Evolutionary conservation across 2,113 vertebrate species (phyloP).

Genomic region (Numida meleagris): DNA sequence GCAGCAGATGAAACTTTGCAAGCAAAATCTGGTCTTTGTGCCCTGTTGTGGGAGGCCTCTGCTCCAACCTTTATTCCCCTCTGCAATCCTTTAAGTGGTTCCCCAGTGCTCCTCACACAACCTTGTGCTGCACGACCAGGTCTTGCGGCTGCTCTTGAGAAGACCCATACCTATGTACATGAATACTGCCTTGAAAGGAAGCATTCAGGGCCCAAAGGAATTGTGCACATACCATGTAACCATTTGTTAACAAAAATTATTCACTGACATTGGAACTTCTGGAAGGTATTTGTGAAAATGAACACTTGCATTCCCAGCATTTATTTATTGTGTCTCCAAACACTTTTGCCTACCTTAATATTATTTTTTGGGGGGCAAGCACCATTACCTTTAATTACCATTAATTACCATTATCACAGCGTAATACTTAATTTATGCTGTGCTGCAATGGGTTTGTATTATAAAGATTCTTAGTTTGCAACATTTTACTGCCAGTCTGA

Average conservation of each 20-base stretch:
- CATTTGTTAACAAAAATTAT: background rate
- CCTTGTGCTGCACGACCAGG: background rate
- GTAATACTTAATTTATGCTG: slow-evolving; percentile 9
- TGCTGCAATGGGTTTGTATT: background rate
- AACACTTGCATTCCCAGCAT: background rate
- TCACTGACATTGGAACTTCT: background rate
- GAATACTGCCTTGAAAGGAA: background rate
- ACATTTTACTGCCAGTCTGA: slow-evolving; percentile 2
- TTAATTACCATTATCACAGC: too few relatives aligned
- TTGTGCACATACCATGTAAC: background rate
- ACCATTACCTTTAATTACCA: background rate
- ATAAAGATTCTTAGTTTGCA: background rate
- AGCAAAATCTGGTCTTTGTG: background rate
- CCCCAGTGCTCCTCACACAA: background rate
- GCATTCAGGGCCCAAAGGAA: background rate
- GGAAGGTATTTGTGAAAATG: background rate
- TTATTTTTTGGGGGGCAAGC: background rate
- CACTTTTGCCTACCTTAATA: background rate
- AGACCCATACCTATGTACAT: fast-evolving
- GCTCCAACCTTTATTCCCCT: background rate
- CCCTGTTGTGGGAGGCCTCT: background rate
- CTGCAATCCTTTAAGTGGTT: background rate
- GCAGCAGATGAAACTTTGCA: background rate
- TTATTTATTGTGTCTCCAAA: background rate
- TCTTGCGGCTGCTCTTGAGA: background rate